Conservation (phyloP, 1,140 invertebrate species). For the Trachymyrmex septentrionalis region DNA sequence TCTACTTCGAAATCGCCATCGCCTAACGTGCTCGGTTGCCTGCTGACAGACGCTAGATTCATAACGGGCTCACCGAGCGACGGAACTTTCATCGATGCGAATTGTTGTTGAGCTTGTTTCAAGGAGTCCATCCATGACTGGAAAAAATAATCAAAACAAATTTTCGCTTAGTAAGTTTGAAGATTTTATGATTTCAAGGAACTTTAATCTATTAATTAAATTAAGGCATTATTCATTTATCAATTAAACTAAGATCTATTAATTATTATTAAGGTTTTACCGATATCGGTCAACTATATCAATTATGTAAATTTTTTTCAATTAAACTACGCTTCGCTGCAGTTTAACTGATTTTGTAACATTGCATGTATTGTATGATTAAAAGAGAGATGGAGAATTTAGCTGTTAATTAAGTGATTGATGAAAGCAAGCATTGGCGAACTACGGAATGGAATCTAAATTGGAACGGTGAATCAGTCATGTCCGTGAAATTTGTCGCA, state of each 20-base stretch:
- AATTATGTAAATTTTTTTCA: not conserved
- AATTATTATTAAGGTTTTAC: not conserved
- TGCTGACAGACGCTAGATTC: constrained; percentile 76
- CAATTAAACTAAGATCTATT: not conserved
- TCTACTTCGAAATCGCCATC: constrained; percentile 84
- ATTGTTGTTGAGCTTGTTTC: constrained; percentile 84
- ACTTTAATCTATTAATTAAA: not conserved
- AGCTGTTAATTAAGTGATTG: constrained; percentile 22
- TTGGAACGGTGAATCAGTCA: constrained; percentile 9
- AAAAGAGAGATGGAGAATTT: not conserved
- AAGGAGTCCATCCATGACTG: constrained; percentile 85
- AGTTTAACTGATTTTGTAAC: constrained; percentile 8
- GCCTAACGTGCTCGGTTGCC: constrained; percentile 82
- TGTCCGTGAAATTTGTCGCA: not conserved
- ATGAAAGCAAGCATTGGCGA: constrained; percentile 8
- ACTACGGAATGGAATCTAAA: constrained; percentile 15
- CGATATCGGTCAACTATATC: not conserved
- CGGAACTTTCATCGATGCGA: constrained; percentile 80
- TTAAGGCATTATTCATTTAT: not conserved
- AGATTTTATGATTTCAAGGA: not conserved
- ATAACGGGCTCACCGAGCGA: constrained; percentile 74
- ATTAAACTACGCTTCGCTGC: not conserved
- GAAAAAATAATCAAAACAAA: constrained; percentile 37
- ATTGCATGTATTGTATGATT: not conserved
- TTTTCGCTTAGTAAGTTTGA: not conserved